Base-by-base conservation (phyloP, 1,140 invertebrate genomes). In the Apis cerana region DNA sequence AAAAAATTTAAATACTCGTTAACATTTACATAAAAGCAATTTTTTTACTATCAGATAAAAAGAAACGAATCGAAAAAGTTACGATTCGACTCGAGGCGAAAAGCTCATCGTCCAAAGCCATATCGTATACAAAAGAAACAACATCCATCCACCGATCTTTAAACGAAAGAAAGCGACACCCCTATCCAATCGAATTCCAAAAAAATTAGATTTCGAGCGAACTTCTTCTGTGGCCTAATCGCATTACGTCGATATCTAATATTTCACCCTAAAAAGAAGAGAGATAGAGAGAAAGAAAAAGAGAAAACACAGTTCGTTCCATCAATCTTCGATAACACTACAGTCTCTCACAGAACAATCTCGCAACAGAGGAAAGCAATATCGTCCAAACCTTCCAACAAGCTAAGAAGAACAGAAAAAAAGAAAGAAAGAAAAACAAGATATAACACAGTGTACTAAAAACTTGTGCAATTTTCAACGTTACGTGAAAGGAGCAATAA, bases 221-320 rank as follows among this genome's bases (percentile, higher is more conserved):
- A 56, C 52, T 21, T 17, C 23, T 56, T 56, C 52, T 33, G 69
- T 71, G 52, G 33, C 23, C 52, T 11, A 56, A 33, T 1, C 23
- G 33, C 52, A 33, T 71, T 52, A 33, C 17, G 27, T 70, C 23
- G 69, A 71, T 27, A 71, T 71, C 15, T 71, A 71, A 71, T 27
- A 56, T 56, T 54, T 21, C 13, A 9, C 17, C 21, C 15, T 23
- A 7, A 19, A 5, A 62, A 61, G 23, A 23, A 8, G 17, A 56
- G 17, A 56, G 7, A 17, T 17, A 7, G 11, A 56, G 7, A 17
- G 12, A 7, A 2, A 33, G 50, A 17, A 10, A 50, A 13, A 10
- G 69, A 33, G 17, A 10, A 33, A 33, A n/a, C 23, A 23, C 9
- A 21, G 17, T 33, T 21, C 19, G 12, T 15, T 33, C 52, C 52